Base-by-base conservation (phyloP, 2,113 vertebrate genomes). In the Pelusios castaneus region DNA sequence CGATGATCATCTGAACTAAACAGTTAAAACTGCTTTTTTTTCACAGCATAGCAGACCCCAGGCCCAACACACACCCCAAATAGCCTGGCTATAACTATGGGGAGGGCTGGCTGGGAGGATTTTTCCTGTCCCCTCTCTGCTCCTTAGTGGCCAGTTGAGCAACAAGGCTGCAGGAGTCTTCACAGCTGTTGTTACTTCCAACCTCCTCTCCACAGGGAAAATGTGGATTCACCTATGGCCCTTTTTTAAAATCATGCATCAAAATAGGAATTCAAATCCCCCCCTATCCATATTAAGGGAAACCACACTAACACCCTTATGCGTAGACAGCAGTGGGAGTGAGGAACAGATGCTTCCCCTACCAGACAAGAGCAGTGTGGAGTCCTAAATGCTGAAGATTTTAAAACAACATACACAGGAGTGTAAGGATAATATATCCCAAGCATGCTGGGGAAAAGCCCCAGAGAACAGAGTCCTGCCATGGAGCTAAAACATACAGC, bases 321-420 rank as follows among this genome's bases (percentile, higher is more conserved):
- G 51, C 3, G 27, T 63, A 41, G 47, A 85, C n/a, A 45, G 9
- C 11, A n/a, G 1, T 77, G 63, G 80, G 73, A 86, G n/a, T 63
- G 75, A 82, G 49, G 93, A 87, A 21, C 54, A 95, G 87, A 45
- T 77, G 43, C 38, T 93, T 87, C 80, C 85, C 55, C 49, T 77
- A 22, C 58, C 70, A 90, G 25, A 87, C 49, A 82, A 84, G 29
- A 24, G 52, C 49, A 63, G 75, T 87, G 47, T n/a, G 19, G 93
- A 87, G 56, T 41, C 81, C 43, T 14, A 93, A 87, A 85, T 82
- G 38, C 60, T 84, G 52, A 80, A 67, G 14, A 29, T 87, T 88
- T 88, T 63, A 49, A 84, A 87, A 22, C 79, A 82, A 85, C 85
- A 91, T 49, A 82, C 12, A 34, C 29, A 31, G 89, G 21, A 14